These are phyloP conservation scores for Corbicula japonica DNA, from an alignment of 2,888 invertebrate genomes.

Conservation along the genomic window DNA sequence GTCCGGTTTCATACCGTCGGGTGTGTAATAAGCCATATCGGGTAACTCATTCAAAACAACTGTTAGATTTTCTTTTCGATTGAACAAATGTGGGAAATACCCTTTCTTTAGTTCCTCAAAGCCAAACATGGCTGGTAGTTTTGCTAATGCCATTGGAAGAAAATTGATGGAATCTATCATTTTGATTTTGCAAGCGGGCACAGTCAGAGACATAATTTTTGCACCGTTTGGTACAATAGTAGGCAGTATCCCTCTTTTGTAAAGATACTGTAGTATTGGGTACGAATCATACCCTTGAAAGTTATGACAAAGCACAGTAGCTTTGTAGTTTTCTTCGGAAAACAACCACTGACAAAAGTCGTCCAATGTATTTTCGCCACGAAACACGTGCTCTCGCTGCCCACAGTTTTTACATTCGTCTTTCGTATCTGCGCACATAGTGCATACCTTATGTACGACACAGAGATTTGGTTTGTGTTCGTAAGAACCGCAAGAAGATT, in stretches of 20 bases:
- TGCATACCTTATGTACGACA: slow-evolving; percentile 32
- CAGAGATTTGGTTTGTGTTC: slow-evolving; percentile 42
- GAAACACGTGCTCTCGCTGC: slow-evolving; percentile 31
- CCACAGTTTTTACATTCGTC: slow-evolving; percentile 39
- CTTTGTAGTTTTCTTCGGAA: slow-evolving; percentile 29
- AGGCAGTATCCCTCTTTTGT: too few species aligned
- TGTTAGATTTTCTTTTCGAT: slow-evolving; percentile 26
- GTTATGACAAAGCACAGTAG: slow-evolving; percentile 54
- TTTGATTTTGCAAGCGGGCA: slow-evolving; percentile 4
- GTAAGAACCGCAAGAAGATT: slow-evolving; percentile 11
- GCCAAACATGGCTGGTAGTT: too few species aligned
- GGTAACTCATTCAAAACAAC: slow-evolving; percentile 16
- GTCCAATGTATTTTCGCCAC: slow-evolving; percentile 31
- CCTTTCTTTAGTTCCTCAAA: too few species aligned
- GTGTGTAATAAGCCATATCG: slow-evolving; percentile 30
- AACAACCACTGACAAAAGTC: slow-evolving; percentile 56
- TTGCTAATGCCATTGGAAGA: slow-evolving; percentile 39
- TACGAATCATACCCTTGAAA: slow-evolving; percentile 58
- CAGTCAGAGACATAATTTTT: slow-evolving; percentile 29
- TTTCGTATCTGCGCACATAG: slow-evolving; percentile 20
- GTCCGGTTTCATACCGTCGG: slow-evolving; percentile 29
- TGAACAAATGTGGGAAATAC: too few species aligned
- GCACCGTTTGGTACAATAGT: too few species aligned
- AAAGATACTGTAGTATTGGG: too few species aligned
- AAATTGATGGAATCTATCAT: too few species aligned